These are phyloP conservation scores for Netta rufina DNA, from an alignment of 2,797 vertebrate species.

Conservation along the genomic window DNA sequence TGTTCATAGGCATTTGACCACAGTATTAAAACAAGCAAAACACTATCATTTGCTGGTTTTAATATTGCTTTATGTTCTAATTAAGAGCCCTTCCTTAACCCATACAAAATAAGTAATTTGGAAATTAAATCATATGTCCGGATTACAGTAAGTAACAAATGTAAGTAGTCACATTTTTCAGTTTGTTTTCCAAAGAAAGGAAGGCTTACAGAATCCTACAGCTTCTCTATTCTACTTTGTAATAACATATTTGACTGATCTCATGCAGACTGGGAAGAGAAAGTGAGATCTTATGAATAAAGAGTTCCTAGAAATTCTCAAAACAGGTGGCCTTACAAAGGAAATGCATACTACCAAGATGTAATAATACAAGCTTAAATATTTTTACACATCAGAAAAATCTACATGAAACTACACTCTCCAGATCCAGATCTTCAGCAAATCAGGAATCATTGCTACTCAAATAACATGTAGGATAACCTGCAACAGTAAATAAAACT, in stretches of 20 bases:
- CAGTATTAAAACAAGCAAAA: too few relatives aligned
- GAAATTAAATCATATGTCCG: background rate
- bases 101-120: background rate
- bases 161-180: background rate
- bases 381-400: background rate
- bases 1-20: background rate
- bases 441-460: background rate
- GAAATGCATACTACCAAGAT: background rate
- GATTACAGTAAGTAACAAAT: background rate
- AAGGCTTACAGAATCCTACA: background rate
- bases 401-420: background rate
- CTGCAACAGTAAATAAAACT: background rate
- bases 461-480: background rate
- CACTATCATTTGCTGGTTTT: background rate
- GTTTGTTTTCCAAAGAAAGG: background rate
- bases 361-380: background rate
- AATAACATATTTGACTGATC: background rate
- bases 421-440: background rate
- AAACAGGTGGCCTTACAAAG: background rate
- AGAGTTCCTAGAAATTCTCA: background rate
- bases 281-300: background rate
- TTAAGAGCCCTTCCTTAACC: background rate
- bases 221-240: background rate
- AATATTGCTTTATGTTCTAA: background rate
- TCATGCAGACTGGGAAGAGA: background rate